A percentile compares a stretch with the other conserved stretches of the same genome.
Evolutionary conservation across 2,797 vertebrate species (phyloP).

Genomic region (Pangasius macronema): DNA sequence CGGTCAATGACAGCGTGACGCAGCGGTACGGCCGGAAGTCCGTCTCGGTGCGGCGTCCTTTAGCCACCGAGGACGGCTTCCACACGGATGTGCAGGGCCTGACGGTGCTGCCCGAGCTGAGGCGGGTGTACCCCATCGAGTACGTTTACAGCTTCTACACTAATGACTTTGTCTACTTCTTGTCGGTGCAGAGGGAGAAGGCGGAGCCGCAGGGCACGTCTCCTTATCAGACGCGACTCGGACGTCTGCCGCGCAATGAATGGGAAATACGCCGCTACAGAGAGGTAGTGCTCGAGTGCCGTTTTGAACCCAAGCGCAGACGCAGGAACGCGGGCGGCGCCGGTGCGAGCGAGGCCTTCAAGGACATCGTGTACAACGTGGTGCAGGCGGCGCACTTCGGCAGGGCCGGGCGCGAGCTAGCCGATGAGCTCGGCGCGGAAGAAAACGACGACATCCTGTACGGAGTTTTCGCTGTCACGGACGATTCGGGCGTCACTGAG

Average conservation of each 20-base stretch:
- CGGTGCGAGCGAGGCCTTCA: slow-evolving; percentile 21
- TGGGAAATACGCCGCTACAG: slow-evolving; percentile 84
- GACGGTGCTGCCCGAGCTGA: slow-evolving; percentile 80
- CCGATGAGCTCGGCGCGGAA: slow-evolving; percentile 72
- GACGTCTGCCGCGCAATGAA: slow-evolving; percentile 77
- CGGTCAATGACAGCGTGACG: slow-evolving; percentile 79
- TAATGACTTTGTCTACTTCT: slow-evolving; percentile 84
- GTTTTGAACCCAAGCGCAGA: slow-evolving; percentile 74
- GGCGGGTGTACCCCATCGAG: slow-evolving; percentile 79
- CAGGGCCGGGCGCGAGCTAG: slow-evolving; percentile 72
- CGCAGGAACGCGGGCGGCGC: slow-evolving; percentile 47
- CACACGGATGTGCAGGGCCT: slow-evolving; percentile 75
- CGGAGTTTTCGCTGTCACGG: slow-evolving; percentile 79
- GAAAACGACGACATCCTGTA: slow-evolving; percentile 79
- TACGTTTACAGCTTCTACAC: slow-evolving; percentile 87
- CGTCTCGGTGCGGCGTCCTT: slow-evolving; percentile 84
- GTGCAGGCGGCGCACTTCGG: slow-evolving; percentile 85
- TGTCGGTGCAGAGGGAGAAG: slow-evolving; percentile 83
- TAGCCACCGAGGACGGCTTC: slow-evolving; percentile 86
- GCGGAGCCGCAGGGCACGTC: slow-evolving; percentile 62
- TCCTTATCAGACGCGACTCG: slow-evolving; percentile 85
- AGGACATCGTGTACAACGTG: slow-evolving; percentile 79
- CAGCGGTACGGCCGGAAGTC: slow-evolving; percentile 84
- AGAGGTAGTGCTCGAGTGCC: slow-evolving; percentile 80
- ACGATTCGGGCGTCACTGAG: slow-evolving; percentile 51